phyloP scores from a whole-genome alignment of 2,797 vertebrate genomes.

The Acrossocheilus fasciatus region DNA sequence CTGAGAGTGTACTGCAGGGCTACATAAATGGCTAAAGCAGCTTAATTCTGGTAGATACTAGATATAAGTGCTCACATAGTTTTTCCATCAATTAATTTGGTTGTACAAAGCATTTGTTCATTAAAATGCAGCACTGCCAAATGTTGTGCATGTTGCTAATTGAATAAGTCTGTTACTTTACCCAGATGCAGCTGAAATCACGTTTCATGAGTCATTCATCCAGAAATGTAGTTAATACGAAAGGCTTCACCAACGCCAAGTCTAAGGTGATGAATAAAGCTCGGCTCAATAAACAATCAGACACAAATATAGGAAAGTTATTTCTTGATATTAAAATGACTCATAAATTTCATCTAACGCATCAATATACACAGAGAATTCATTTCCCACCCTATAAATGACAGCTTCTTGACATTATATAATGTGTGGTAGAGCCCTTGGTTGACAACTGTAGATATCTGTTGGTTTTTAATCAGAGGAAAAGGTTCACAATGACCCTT shows the following conservation, averaged over 20 bases:
- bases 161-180: slow-evolving; percentile 6
- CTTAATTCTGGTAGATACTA: neutral
- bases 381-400: neutral
- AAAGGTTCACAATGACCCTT: slow-evolving; percentile 71
- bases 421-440: neutral
- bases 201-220: slow-evolving; percentile 29
- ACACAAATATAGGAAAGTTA: neutral
- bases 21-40: neutral
- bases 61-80: neutral
- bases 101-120: slow-evolving; percentile 10
- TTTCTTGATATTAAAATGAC: slow-evolving; percentile 26
- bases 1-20: neutral
- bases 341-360: neutral
- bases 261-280: slow-evolving; percentile 12
- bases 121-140: slow-evolving; percentile 19
- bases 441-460: slow-evolving; percentile 43
- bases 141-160: slow-evolving; percentile 12
- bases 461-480: slow-evolving; percentile 62
- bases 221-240: slow-evolving; percentile 14
- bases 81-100: slow-evolving; percentile 2
- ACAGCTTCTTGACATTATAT: neutral
- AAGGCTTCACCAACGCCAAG: neutral
- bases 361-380: neutral
- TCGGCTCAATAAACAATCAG: slow-evolving; percentile 3
- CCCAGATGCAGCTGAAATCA: slow-evolving; percentile 13